Percentiles rank a stretch among this genome's conserved stretches.
phyloP scores from a whole-genome alignment of 2,888 invertebrate genomes.

The Callinectes sapidus region DNA sequence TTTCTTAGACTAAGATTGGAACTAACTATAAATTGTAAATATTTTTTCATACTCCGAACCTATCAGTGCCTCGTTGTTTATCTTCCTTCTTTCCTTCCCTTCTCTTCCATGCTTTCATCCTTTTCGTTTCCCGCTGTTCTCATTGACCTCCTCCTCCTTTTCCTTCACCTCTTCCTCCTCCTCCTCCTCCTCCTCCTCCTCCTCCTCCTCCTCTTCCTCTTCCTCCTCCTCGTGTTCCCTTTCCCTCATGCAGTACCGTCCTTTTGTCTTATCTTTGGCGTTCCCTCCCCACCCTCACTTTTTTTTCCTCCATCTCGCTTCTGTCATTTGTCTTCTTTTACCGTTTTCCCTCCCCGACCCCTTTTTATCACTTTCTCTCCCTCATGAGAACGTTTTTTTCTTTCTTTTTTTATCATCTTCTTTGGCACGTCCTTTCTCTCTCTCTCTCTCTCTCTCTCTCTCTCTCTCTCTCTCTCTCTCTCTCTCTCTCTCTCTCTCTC shows the following conservation, averaged over 20 bases:
- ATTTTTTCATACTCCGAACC: too few species aligned
- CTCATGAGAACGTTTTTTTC: background rate
- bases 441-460: background rate
- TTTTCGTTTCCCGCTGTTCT: background rate
- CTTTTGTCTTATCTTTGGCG: background rate
- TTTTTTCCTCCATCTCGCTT: background rate
- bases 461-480: background rate
- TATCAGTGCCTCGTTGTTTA: too few species aligned
- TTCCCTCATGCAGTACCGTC: background rate
- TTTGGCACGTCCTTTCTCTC: background rate
- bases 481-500: slow-evolving; percentile 1
- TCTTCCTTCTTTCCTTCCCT: background rate
- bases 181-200: background rate
- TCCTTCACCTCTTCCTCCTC: slow-evolving; percentile 1
- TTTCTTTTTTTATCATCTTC: too few species aligned
- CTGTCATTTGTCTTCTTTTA: background rate
- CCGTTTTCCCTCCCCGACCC: background rate
- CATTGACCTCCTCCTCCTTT: background rate
- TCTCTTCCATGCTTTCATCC: background rate
- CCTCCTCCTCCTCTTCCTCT: background rate
- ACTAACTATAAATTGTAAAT: too few species aligned
- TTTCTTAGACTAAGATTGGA: too few species aligned
- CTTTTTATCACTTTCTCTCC: background rate
- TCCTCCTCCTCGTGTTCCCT: background rate
- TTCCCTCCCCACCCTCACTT: background rate